phyloP scores from a whole-genome alignment of 2,113 vertebrate species.

The Spermophilus dauricus region DNA sequence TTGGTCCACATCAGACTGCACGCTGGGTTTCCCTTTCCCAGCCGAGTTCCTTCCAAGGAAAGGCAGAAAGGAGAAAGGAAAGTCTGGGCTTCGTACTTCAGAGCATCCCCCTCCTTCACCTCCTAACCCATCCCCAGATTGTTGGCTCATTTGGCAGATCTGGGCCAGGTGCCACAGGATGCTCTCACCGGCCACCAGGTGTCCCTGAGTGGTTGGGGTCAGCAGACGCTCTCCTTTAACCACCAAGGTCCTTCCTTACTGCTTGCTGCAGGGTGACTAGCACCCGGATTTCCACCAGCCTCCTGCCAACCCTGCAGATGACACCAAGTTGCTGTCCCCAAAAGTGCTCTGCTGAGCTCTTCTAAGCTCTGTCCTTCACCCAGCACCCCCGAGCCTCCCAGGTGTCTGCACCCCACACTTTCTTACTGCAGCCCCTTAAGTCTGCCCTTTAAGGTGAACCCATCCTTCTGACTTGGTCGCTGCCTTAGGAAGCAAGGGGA shows the following conservation, averaged over 20 bases:
- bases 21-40: neutral
- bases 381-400: neutral
- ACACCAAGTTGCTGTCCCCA: too few species aligned
- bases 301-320: neutral
- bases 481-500: neutral
- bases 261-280: neutral
- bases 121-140: neutral
- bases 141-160: neutral
- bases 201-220: too few species aligned
- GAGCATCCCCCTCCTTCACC: neutral
- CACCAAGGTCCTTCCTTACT: neutral
- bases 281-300: fast-evolving
- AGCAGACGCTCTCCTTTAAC: too few species aligned
- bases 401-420: neutral
- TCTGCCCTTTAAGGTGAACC: neutral
- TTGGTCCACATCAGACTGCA: neutral
- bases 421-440: neutral
- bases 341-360: too few species aligned
- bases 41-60: neutral
- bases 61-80: neutral
- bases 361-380: neutral
- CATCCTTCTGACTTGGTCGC: neutral
- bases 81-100: neutral
- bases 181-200: too few species aligned
- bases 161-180: neutral